phyloP scores from a whole-genome alignment of 2,888 invertebrate species.

The Tubulanus polymorphus region DNA sequence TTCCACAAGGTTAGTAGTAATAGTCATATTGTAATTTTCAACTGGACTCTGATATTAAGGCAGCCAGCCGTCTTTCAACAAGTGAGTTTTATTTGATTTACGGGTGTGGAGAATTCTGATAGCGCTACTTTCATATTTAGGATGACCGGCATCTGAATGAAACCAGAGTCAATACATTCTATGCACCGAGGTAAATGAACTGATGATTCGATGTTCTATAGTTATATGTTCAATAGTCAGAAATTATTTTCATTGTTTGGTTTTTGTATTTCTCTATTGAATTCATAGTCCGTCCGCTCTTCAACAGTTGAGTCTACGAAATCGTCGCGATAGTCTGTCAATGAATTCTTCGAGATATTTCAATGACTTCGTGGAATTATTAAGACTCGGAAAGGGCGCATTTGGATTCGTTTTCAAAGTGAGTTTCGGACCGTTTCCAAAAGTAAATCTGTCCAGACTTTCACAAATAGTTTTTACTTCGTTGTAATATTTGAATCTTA shows the following conservation, averaged over 20 bases:
- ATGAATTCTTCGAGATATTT: conserved; percentile 37
- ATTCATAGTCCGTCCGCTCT: not conserved
- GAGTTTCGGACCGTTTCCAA: not conserved
- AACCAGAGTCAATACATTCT: no score
- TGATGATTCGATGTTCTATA: no score
- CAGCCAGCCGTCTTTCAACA: no score
- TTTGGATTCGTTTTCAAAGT: conserved; percentile 76
- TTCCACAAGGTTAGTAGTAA: conserved; percentile 21
- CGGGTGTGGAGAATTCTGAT: not conserved
- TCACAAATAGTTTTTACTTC: no score
- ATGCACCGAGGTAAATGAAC: no score
- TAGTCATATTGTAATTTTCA: no score
- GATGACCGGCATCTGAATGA: no score
- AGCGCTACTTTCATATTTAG: not conserved
- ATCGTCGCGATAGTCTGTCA: conserved; percentile 24
- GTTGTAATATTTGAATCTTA: no score
- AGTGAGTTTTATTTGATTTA: no score
- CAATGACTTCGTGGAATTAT: conserved; percentile 38
- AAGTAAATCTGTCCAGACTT: no score
- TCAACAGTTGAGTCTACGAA: conserved; percentile 11
- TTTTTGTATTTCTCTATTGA: not conserved
- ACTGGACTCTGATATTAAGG: no score
- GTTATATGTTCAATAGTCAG: no score
- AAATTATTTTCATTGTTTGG: not conserved
- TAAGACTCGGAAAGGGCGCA: conserved; percentile 56